phyloP scores from a whole-genome alignment of 2,113 vertebrate species.

The Vanacampus margaritifer region DNA sequence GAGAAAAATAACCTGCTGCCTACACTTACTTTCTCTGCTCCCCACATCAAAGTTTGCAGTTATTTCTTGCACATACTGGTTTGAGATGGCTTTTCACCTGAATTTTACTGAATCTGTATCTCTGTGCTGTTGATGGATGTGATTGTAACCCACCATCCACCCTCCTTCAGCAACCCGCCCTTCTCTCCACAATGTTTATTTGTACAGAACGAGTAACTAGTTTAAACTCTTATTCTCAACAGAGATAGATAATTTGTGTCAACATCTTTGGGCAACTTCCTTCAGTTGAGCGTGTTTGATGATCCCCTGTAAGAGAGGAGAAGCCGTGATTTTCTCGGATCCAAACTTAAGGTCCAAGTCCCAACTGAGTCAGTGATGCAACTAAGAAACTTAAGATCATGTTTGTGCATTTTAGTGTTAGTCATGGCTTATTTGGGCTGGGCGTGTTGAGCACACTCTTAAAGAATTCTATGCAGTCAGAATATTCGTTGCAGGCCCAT shows the following conservation, averaged over 20 bases:
- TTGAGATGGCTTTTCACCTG: constrained; percentile 32
- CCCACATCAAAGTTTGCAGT: constrained; percentile 21
- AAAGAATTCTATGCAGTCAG: constrained; percentile 21
- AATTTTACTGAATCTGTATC: constrained; percentile 39
- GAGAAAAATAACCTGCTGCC: constrained; percentile 21
- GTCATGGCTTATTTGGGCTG: constrained; percentile 49
- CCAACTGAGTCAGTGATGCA: constrained; percentile 23
- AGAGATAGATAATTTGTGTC: constrained; percentile 60
- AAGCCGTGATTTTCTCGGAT: constrained; percentile 23
- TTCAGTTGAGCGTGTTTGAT: constrained; percentile 30
- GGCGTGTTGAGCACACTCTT: constrained; percentile 26
- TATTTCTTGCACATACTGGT: constrained; percentile 20
- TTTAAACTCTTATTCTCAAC: constrained; percentile 61
- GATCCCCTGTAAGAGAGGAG: constrained; percentile 3
- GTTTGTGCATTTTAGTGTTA: constrained; percentile 22
- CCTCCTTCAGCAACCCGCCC: background rate
- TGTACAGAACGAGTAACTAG: constrained; percentile 53
- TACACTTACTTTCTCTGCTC: background rate
- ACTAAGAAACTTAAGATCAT: constrained; percentile 42
- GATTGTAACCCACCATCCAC: no score
- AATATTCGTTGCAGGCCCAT: constrained; percentile 16
- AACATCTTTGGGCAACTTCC: constrained; percentile 56
- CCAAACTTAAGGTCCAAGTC: constrained; percentile 24
- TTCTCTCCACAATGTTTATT: constrained; percentile 25
- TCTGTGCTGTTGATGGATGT: constrained; percentile 19